phyloP scores from a whole-genome alignment of 1,140 invertebrate genomes.

The Ephestia elutella region DNA sequence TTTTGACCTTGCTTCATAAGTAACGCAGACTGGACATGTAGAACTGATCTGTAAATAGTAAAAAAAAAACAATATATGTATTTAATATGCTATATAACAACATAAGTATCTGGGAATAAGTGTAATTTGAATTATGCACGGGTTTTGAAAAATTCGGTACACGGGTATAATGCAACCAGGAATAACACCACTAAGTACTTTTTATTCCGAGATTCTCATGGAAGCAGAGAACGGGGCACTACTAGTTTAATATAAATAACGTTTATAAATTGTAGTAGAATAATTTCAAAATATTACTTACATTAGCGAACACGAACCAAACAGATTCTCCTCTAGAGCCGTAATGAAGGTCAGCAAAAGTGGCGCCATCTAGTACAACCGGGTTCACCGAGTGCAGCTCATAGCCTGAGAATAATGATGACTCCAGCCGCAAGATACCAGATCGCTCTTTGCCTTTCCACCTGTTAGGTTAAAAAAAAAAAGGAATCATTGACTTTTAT shows the following conservation, averaged over 20 bases:
- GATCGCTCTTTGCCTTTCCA: conserved; percentile 77
- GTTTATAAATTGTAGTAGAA: too few relatives aligned
- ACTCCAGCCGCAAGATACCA: conserved; percentile 76
- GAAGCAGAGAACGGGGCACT: too few relatives aligned
- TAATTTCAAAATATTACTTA: conserved; percentile 49
- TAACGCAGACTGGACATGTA: conserved; percentile 76
- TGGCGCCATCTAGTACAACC: conserved; percentile 67
- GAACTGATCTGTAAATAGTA: conserved; percentile 67
- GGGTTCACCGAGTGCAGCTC: conserved; percentile 72
- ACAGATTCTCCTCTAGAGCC: conserved; percentile 75
- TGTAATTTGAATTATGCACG: too few relatives aligned
- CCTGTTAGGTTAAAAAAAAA: conserved; percentile 44
- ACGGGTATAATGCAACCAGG: too few relatives aligned
- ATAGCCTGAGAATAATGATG: conserved; percentile 79
- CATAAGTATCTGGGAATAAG: too few relatives aligned
- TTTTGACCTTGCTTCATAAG: conserved; percentile 74
- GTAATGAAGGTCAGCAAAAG: conserved; percentile 74
- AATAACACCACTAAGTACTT: too few relatives aligned
- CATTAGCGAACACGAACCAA: conserved; percentile 79
- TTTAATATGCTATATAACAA: neutral
- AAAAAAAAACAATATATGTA: conserved; percentile 1
- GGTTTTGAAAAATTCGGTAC: too few relatives aligned
- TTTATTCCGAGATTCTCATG: too few relatives aligned
- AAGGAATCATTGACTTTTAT: too few relatives aligned
- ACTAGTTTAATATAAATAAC: too few relatives aligned